Base-by-base conservation (phyloP, 1,140 invertebrate genomes). In the Platorchestia sp. region DNA sequence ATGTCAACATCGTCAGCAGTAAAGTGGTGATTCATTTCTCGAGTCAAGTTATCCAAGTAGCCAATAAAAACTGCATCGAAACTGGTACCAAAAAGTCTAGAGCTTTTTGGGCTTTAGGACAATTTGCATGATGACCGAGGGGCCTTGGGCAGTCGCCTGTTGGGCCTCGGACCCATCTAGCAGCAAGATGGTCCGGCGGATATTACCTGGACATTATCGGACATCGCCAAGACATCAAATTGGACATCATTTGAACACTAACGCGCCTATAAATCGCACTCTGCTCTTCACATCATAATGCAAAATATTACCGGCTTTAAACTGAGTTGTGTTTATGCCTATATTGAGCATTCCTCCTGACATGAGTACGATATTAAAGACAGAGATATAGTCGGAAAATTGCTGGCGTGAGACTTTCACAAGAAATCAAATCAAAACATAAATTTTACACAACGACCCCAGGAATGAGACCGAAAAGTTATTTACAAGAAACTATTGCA, bases 111-210 rank as follows among this genome's bases (percentile, higher is more conserved):
- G 87, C 87, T 42, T 44, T 5, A 89, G 87, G 36, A 75, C 87
- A 89, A 89, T 89, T 89, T 89, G 87, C 87, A 89, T 89, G 87
- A 89, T 89, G 43, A 42, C 87, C 87, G 87, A 42, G 41, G 42
- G 87, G 87, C 87, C 87, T 44, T 3, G 87, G 87, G 27, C 87
- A 41, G 87, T 42, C 42, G 87, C n/a, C 87, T 16, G 5, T 89
- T 89, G 14, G 87, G n/a, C 42, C 87, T 27, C 14, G 27, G 22
- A 16, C 41, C 87, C 87, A 22, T 75, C 59, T 36, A 22, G 59
- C 87, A 89, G 27, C 3, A 89, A 89, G 42, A 43, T 41, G 43
- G 5, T 42, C 10, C 87, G 41, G 7, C 41, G 87, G 22, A 36
- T 27, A 89, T 43, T 89, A 14, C 87, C 5, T 89, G 14, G 36